phyloP scores from a whole-genome alignment of 2,113 vertebrate species.

The Scomber colias region DNA sequence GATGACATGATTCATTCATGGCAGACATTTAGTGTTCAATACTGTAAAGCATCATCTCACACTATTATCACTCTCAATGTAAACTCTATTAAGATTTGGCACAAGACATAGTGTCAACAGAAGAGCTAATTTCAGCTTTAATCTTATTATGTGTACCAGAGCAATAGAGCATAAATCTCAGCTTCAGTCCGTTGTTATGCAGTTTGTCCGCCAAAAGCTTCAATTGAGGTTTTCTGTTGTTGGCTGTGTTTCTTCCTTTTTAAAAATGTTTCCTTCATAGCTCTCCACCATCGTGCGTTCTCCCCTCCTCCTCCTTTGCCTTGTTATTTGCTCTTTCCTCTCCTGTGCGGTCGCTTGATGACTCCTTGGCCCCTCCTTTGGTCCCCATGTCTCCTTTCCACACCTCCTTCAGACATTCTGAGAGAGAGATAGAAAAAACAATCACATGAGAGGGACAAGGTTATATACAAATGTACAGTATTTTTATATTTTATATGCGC shows the following conservation, averaged over 20 bases:
- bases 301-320: slow-evolving; percentile 3
- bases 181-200: neutral
- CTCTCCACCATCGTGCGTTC: slow-evolving; percentile 81
- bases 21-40: neutral
- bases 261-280: slow-evolving; percentile 73
- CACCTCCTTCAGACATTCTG: slow-evolving; percentile 88
- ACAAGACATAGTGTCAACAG: neutral
- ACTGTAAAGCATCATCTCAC: slow-evolving; percentile 2
- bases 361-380: slow-evolving; percentile 57
- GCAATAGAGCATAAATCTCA: neutral
- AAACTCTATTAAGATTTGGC: slow-evolving; percentile 8
- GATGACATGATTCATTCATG: neutral
- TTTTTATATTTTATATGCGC: too few species aligned
- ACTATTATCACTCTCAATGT: neutral
- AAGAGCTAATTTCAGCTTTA: too few species aligned
- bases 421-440: slow-evolving; percentile 14
- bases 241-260: neutral
- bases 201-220: neutral
- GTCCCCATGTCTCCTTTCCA: slow-evolving; percentile 85
- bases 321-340: neutral
- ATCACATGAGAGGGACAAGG: neutral
- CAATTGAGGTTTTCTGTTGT: slow-evolving; percentile 39
- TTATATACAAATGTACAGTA: too few species aligned
- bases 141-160: too few species aligned
- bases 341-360: neutral